Conservation (phyloP, 2,113 vertebrate genomes). For the Melanocharis versteri region DNA sequence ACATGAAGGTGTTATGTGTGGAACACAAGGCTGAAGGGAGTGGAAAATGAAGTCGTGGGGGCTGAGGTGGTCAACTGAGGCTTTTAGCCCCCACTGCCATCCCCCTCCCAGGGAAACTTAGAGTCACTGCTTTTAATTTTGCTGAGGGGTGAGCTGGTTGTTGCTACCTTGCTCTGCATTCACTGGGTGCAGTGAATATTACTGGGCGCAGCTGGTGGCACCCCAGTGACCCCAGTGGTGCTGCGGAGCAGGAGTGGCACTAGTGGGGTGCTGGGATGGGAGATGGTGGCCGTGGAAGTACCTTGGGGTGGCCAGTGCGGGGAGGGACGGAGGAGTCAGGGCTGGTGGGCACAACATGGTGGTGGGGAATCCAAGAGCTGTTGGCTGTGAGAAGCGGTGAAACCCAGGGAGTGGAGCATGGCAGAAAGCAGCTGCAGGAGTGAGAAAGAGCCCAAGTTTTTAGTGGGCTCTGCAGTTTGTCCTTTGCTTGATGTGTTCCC, state of each 20-base stretch:
- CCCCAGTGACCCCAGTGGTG: neutral
- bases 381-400: neutral
- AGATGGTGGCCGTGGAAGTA: fast-evolving
- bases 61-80: neutral
- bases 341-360: too few species aligned
- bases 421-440: neutral
- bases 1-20: neutral
- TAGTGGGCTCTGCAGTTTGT: neutral
- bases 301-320: fast-evolving
- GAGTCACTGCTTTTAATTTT: neutral
- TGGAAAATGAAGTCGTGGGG: neutral
- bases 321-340: neutral
- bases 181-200: neutral
- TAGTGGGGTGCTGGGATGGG: neutral
- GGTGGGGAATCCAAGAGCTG: neutral
- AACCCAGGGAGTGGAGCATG: neutral
- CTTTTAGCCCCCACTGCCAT: neutral
- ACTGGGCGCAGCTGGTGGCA: neutral
- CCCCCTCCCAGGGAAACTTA: neutral
- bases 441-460: neutral
- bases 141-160: neutral
- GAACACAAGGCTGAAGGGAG: neutral
- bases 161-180: neutral
- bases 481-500: neutral
- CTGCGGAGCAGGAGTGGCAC: fast-evolving